Percentiles rank a stretch among this genome's conserved stretches.
These are phyloP conservation scores for Campylomormyrus tamandua DNA, from an alignment of 2,113 vertebrate species.

Conservation along the genomic window DNA sequence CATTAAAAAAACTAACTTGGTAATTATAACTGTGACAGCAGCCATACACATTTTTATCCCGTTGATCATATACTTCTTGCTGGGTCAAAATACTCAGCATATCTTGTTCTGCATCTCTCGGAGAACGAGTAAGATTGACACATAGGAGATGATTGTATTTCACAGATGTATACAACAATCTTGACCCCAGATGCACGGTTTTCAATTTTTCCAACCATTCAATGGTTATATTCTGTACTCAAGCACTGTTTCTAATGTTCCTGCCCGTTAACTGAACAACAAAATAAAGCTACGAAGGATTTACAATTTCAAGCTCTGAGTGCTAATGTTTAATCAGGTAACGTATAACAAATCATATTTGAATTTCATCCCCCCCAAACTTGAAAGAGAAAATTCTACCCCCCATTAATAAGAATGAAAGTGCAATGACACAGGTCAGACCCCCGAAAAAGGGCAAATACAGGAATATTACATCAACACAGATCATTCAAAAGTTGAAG, in stretches of 20 bases:
- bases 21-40: conserved; percentile 33
- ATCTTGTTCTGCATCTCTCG: conserved; percentile 28
- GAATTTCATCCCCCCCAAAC: not conserved
- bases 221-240: not conserved
- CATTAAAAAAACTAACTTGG: conserved; percentile 28
- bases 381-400: not conserved
- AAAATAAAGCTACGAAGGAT: conserved; percentile 1
- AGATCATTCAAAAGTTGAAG: not conserved
- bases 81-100: conserved; percentile 40
- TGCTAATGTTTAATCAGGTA: not conserved
- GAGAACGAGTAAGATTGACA: conserved; percentile 3
- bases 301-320: conserved; percentile 10
- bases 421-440: not conserved
- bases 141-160: conserved; percentile 59
- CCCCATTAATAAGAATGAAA: not conserved
- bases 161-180: conserved; percentile 41
- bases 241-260: not conserved
- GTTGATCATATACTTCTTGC: conserved; percentile 7
- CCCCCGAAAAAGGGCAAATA: not conserved
- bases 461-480: not conserved
- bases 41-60: conserved; percentile 26
- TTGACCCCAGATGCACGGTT: not conserved
- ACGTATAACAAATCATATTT: not conserved
- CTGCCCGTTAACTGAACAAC: not conserved
- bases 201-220: conserved; percentile 1